Evolutionary conservation across 2,113 vertebrate genomes (phyloP).

Genomic region (Tetraodon nigroviridis): DNA sequence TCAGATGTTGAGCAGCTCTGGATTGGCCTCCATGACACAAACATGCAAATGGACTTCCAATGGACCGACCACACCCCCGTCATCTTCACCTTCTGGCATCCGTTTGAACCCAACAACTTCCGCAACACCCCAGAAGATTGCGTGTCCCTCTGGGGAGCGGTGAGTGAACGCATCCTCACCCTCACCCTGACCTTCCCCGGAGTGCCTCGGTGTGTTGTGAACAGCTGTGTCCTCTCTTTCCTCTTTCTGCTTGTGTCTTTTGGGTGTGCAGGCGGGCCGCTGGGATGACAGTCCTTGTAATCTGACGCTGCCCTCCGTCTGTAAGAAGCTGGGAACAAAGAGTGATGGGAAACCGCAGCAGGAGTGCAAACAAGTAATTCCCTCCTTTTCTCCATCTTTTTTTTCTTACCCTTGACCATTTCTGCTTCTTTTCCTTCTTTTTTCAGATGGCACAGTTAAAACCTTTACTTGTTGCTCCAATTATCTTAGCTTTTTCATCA

Average conservation of each 20-base stretch:
- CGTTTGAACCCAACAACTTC: slow-evolving; percentile 97
- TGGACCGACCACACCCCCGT: slow-evolving; percentile 92
- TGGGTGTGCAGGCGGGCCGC: slow-evolving; percentile 82
- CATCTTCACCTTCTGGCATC: slow-evolving; percentile 94
- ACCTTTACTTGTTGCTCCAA: slow-evolving; percentile 34
- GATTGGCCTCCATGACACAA: slow-evolving; percentile 91
- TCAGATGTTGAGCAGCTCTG: slow-evolving; percentile 91
- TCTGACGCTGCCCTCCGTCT: slow-evolving; percentile 90
- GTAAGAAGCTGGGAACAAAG: slow-evolving; percentile 86
- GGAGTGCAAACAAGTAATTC: slow-evolving; percentile 83
- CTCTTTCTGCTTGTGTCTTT: slow-evolving; percentile 19
- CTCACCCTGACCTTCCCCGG: no score
- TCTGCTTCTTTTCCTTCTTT: not conserved
- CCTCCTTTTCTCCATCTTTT: not conserved
- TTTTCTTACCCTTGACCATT: not conserved
- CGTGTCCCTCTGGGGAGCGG: slow-evolving; percentile 92
- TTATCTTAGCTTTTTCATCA: slow-evolving; percentile 37
- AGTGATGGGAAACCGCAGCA: slow-evolving; percentile 80
- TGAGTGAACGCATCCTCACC: slow-evolving; percentile 67
- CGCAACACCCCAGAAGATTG: slow-evolving; percentile 91
- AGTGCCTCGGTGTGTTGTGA: slow-evolving; percentile 26
- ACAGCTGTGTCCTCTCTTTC: slow-evolving; percentile 46
- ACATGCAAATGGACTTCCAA: slow-evolving; percentile 96
- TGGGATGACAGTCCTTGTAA: slow-evolving; percentile 98
- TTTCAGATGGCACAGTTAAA: not conserved